phyloP scores from a whole-genome alignment of 2,888 invertebrate species.

The Protophormia terraenovae region DNA sequence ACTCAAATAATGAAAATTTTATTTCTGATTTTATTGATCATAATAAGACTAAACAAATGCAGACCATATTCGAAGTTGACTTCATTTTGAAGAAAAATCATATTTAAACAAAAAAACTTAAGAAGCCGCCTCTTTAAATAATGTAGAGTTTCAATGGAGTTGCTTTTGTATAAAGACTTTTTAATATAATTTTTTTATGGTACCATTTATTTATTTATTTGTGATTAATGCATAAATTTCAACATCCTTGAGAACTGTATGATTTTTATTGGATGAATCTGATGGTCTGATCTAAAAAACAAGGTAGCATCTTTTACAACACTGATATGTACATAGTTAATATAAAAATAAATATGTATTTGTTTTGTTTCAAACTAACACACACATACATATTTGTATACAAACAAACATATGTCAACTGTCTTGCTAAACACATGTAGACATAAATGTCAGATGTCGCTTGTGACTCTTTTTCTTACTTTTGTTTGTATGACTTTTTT shows the following conservation, averaged over 20 bases:
- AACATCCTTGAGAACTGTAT: constrained; percentile 68
- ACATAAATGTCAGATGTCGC: constrained; percentile 78
- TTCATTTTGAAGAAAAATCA: constrained; percentile 63
- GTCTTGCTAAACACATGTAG: constrained; percentile 80
- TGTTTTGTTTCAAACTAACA: constrained; percentile 15
- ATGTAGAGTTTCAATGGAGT: constrained; percentile 51
- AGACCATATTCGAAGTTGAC: constrained; percentile 62
- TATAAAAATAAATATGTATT: background rate
- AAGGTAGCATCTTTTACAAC: constrained; percentile 70
- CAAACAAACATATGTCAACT: constrained; percentile 76
- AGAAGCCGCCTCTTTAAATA: constrained; percentile 59
- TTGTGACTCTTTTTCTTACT: constrained; percentile 50
- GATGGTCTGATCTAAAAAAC: constrained; percentile 61
- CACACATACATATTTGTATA: constrained; percentile 5
- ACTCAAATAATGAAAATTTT: background rate
- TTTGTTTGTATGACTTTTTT: constrained; percentile 32
- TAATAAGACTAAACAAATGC: constrained; percentile 37
- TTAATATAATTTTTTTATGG: constrained; percentile 28
- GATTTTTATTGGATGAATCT: constrained; percentile 65
- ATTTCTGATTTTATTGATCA: constrained; percentile 32
- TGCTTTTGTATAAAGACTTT: constrained; percentile 18
- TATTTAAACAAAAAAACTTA: constrained; percentile 55
- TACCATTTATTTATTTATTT: constrained; percentile 63
- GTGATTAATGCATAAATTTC: constrained; percentile 67
- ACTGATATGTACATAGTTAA: background rate